These are phyloP conservation scores for Hormiphora californensis DNA, from an alignment of 37 sponge, comb jelly and placozoan genomes.

Conservation along the genomic window DNA sequence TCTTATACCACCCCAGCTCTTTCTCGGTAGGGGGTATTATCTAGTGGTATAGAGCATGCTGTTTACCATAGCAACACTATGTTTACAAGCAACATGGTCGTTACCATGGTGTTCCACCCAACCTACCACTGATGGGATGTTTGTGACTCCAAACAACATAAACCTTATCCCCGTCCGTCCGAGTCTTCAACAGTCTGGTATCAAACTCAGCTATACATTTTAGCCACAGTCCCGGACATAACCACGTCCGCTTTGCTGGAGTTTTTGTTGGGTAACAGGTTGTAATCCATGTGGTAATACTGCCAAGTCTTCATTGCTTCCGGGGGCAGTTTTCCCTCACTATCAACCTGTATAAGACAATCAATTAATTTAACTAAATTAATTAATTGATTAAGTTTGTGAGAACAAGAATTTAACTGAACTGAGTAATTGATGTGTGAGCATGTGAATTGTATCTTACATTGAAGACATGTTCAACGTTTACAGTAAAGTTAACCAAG, in stretches of 20 bases:
- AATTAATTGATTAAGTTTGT: no score
- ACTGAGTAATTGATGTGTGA: no score
- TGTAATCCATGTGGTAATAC: conserved; percentile 75
- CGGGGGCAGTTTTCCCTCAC: conserved; percentile 62
- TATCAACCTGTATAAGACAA: conserved; percentile 50
- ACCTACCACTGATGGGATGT: neutral
- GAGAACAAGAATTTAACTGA: no score
- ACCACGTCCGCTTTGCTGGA: conserved; percentile 74
- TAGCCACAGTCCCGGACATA: conserved; percentile 66
- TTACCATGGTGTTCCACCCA: neutral
- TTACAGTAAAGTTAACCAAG: conserved; percentile 33
- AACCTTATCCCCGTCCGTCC: conserved; percentile 60
- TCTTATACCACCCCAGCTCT: neutral
- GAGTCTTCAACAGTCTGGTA: conserved; percentile 64
- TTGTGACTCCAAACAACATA: conserved; percentile 79
- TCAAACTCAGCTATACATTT: conserved; percentile 79
- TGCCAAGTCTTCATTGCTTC: conserved; percentile 63
- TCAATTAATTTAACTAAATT: no score
- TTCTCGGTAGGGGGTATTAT: no score
- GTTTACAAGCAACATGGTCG: conserved; percentile 8
- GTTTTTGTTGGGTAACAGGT: conserved; percentile 61
- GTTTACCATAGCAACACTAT: no score
- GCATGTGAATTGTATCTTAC: no score
- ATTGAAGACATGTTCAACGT: conserved; percentile 46
- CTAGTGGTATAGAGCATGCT: no score